phyloP scores from a whole-genome alignment of 2,797 vertebrate species.

The Clarias laeviceps region DNA sequence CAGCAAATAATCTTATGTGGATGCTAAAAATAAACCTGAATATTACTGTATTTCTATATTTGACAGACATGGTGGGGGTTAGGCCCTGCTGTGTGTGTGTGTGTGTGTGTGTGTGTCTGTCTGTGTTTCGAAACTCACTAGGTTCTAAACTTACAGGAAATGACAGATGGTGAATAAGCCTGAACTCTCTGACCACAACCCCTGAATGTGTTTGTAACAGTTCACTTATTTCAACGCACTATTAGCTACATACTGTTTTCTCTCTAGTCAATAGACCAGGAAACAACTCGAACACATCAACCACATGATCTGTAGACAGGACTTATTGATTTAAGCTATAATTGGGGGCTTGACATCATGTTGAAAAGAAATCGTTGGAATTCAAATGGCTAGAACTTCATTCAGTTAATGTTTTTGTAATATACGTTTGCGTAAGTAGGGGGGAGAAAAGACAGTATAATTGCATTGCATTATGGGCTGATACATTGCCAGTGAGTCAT shows the following conservation, averaged over 20 bases:
- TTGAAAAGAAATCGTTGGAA: not conserved
- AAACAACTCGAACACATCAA: not conserved
- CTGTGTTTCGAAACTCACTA: slow-evolving; percentile 8
- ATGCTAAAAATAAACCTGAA: not conserved
- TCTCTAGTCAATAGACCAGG: not conserved
- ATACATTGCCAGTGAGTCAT: not conserved
- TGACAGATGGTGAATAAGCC: slow-evolving; percentile 1
- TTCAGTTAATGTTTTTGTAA: not conserved
- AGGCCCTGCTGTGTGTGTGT: not conserved
- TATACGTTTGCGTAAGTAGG: not conserved
- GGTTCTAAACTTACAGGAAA: slow-evolving; percentile 13
- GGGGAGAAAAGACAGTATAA: not conserved
- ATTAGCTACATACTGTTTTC: not conserved
- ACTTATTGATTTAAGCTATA: not conserved
- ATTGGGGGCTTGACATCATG: not conserved
- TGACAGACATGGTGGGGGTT: not conserved
- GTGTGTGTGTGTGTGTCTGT: not conserved
- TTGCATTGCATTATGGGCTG: not conserved
- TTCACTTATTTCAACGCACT: slow-evolving; percentile 4
- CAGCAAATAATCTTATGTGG: not conserved
- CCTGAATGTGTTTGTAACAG: not conserved
- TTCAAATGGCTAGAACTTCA: not conserved
- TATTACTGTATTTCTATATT: not conserved
- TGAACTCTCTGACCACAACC: slow-evolving; percentile 2
- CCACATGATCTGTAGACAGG: not conserved